A percentile compares a stretch with the other conserved stretches of the same genome.
Conservation (phyloP, 2,888 invertebrate genomes). For the Callinectes sapidus region DNA sequence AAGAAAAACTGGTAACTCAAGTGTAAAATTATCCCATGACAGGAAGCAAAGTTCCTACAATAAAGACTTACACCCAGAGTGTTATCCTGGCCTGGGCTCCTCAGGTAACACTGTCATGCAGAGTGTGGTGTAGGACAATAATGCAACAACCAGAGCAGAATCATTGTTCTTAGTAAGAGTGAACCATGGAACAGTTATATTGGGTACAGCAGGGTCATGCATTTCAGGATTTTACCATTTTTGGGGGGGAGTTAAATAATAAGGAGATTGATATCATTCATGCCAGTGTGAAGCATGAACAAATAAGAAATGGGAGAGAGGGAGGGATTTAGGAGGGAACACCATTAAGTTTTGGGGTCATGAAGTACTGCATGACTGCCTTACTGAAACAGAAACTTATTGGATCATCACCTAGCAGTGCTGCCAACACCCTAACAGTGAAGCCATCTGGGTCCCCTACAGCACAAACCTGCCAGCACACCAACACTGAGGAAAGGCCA, state of each 20-base stretch:
- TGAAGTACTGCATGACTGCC: background rate
- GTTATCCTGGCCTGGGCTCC: background rate
- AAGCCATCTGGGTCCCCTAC: background rate
- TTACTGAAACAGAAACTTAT: background rate
- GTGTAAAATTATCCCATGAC: background rate
- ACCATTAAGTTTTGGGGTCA: conserved; percentile 38
- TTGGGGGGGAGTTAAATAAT: conserved; percentile 50
- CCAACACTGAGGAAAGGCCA: background rate
- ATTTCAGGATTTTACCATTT: conserved; percentile 48
- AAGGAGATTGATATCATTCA: conserved; percentile 52
- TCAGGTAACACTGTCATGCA: conserved; percentile 51
- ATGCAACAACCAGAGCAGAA: conserved; percentile 66
- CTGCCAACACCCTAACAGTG: conserved; percentile 10
- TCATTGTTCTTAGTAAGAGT: conserved; percentile 42
- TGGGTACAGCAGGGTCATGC: conserved; percentile 61
- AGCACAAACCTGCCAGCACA: background rate
- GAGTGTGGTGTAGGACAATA: conserved; percentile 53
- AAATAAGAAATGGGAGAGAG: conserved; percentile 21
- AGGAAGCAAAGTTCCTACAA: background rate
- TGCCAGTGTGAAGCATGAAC: conserved; percentile 65
- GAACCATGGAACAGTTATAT: conserved; percentile 51
- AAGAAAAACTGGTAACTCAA: conserved; percentile 11
- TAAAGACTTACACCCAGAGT: background rate
- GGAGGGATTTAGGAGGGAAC: conserved; percentile 23
- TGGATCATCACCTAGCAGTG: background rate